These are phyloP conservation scores for Andrena cerasifolii DNA, from an alignment of 1,140 invertebrate species.

Conservation along the genomic window DNA sequence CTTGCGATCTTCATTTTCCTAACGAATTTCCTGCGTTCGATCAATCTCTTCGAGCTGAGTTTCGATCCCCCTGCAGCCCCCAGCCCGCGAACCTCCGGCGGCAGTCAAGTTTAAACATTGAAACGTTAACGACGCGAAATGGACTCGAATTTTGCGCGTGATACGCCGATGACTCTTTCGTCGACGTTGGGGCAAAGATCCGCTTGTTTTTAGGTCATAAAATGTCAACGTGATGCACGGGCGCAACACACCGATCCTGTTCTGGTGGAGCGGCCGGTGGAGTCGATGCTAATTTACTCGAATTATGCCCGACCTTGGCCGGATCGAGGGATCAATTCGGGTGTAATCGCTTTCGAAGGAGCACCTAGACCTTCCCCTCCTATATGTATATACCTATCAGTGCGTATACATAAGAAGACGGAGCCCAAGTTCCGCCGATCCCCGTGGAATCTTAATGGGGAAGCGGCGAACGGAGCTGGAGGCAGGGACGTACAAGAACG, in stretches of 20 bases:
- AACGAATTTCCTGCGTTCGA: neutral
- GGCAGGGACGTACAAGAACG: constrained; percentile 63
- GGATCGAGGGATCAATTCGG: constrained; percentile 59
- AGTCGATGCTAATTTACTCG: constrained; percentile 60
- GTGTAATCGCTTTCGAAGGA: constrained; percentile 62
- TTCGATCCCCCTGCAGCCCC: neutral
- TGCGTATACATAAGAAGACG: constrained; percentile 45
- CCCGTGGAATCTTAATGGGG: constrained; percentile 71
- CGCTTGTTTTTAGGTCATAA: neutral
- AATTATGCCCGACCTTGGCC: constrained; percentile 63
- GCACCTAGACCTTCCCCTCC: constrained; percentile 60
- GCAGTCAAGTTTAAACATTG: too few species aligned
- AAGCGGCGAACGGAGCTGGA: constrained; percentile 35
- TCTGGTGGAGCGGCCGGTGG: constrained; percentile 15
- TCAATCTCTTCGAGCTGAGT: neutral
- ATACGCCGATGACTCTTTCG: neutral
- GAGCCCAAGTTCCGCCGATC: constrained; percentile 70
- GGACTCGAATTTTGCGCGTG: neutral
- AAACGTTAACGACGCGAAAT: neutral
- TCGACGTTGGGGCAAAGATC: neutral
- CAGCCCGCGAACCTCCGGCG: too few species aligned
- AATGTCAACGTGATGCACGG: constrained; percentile 27
- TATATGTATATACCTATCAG: constrained; percentile 20
- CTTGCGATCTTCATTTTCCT: neutral
- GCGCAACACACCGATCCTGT: constrained; percentile 1